Conservation (phyloP, 1,140 invertebrate species). For the Drosophila kurseongensis region DNA sequence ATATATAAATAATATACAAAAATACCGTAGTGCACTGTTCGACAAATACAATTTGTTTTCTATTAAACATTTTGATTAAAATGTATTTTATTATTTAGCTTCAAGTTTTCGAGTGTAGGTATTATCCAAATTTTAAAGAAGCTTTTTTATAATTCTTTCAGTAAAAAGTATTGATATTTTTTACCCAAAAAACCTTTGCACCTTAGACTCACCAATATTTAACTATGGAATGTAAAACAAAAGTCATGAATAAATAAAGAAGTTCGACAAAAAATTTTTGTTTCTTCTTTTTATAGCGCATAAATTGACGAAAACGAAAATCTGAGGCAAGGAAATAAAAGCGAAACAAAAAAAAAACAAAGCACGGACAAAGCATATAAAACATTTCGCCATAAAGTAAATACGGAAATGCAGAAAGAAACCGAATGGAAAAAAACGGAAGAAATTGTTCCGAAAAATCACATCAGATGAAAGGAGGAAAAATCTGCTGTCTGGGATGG, state of each 20-base stretch:
- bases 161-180: conserved; percentile 49
- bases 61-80: no score
- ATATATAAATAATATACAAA: no score
- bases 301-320: conserved; percentile 72
- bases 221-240: conserved; percentile 53
- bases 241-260: conserved; percentile 70
- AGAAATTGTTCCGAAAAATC: conserved; percentile 66
- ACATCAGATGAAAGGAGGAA: conserved; percentile 66
- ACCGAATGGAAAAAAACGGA: conserved; percentile 18
- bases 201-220: conserved; percentile 7
- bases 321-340: conserved; percentile 71
- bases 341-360: conserved; percentile 53
- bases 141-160: neutral
- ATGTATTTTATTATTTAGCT: no score
- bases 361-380: conserved; percentile 31
- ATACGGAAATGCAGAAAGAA: conserved; percentile 33
- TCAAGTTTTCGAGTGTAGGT: no score
- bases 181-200: conserved; percentile 13
- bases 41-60: neutral
- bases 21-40: no score
- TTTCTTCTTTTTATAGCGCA: conserved; percentile 62
- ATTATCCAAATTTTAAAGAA: no score
- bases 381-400: conserved; percentile 48
- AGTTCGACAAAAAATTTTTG: conserved; percentile 45
- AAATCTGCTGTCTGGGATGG: conserved; percentile 75